Evolutionary conservation across 2,797 vertebrate genomes (phyloP).

Genomic region (Masticophis lateralis): DNA sequence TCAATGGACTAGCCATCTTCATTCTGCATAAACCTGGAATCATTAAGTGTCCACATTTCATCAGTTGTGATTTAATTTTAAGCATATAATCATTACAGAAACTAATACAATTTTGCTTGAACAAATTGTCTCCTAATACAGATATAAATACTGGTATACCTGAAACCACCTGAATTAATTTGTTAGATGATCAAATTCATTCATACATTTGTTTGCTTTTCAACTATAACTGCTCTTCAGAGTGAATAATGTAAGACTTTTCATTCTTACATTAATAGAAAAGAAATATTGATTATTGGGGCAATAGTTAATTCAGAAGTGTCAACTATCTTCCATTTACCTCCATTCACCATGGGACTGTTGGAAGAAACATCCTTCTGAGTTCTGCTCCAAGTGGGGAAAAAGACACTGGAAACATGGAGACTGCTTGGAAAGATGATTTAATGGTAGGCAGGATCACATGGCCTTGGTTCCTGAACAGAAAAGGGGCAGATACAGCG

Average conservation of each 20-base stretch:
- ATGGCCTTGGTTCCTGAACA: too few relatives aligned
- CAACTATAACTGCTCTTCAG: not conserved
- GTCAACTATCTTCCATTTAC: not conserved
- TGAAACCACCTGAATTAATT: not conserved
- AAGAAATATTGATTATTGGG: not conserved
- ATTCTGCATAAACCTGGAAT: constrained; percentile 52
- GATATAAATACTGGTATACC: not conserved
- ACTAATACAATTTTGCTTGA: not conserved
- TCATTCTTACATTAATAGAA: not conserved
- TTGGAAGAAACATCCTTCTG: too few relatives aligned
- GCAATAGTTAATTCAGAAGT: not conserved
- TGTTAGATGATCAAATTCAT: not conserved
- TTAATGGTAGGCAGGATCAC: too few relatives aligned
- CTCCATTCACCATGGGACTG: not conserved
- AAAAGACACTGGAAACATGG: too few relatives aligned
- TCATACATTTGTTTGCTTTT: not conserved
- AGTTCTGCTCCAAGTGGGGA: too few relatives aligned
- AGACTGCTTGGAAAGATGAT: too few relatives aligned
- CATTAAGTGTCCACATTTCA: constrained; percentile 35
- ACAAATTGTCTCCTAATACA: constrained; percentile 4
- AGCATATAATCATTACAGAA: not conserved
- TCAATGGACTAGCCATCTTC: constrained; percentile 76
- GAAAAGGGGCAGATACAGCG: too few relatives aligned
- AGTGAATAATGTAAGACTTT: not conserved
- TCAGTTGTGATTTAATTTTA: constrained; percentile 29